Base-by-base conservation (phyloP, 1,140 invertebrate species). In the Palaemon carinicauda region DNA sequence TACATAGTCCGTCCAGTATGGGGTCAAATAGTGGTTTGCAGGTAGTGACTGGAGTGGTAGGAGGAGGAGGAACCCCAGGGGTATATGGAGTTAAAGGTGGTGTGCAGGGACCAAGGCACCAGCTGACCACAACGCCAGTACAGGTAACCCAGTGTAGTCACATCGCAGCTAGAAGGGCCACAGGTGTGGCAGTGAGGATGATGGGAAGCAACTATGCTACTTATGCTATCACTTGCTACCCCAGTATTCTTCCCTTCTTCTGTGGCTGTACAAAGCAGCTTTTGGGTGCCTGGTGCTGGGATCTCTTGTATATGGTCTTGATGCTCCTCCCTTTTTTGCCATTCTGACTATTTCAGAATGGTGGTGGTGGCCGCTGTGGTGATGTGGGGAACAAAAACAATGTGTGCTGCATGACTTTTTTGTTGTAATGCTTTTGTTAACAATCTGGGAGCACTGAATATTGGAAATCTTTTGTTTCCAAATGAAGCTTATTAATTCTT, bases 261-360 rank as follows among this genome's bases (percentile, higher is more conserved):
- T 86, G 65, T 86, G 75, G 77, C 60, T 65, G 54, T 80, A 71
- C 41, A 41, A 41, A 75, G 24, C 81, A 83, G 83, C 83, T 86
- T 86, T 80, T 71, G 41, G 83, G 75, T 86, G 83, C 83, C 75
- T 84, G 82, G 82, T 84, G 82, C 82, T 84, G 82, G 82, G 41
- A 41, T 41, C 56, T 60, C 71, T 75, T 69, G 29, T 86, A 60
- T 85, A 75, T 86, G 83, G 77, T 86, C 83, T 86, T 41, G 41
- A 41, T 80, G 77, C 29, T 86, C 83, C 83, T 86, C 78, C 83
- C 50, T 86, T 56, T 71, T n/a, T 56, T 80, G 27, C 41, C 41
- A 4, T 41, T 41, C 41, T 41, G 41, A 12, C 7, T 9, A 41
- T 41, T 41, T 41, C 41, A 41, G 65, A 86, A 77, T 75, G 78